phyloP scores from a whole-genome alignment of 2,113 vertebrate genomes.

The Epinephelus fuscoguttatus region DNA sequence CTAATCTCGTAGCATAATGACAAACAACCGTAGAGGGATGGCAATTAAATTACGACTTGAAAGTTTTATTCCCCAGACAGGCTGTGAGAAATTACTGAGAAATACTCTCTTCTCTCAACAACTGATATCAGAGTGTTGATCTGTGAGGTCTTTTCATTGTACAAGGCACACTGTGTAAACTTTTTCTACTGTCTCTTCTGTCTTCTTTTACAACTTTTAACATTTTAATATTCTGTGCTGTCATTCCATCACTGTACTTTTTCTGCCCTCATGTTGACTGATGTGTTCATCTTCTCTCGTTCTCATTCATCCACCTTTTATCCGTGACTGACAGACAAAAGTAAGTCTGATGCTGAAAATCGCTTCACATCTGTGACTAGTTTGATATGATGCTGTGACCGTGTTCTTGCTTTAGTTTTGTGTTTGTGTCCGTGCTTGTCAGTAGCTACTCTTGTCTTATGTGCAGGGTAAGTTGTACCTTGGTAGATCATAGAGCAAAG shows the following conservation, averaged over 20 bases:
- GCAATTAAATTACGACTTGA: background rate
- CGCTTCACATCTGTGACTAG: slow-evolving; percentile 10
- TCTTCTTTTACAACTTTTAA: background rate
- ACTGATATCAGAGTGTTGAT: background rate
- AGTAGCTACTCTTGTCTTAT: slow-evolving; percentile 1
- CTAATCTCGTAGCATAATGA: background rate
- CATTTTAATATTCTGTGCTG: slow-evolving; percentile 17
- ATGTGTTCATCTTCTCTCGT: slow-evolving; percentile 7
- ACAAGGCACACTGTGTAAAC: background rate
- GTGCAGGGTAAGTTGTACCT: background rate
- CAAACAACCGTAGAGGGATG: background rate
- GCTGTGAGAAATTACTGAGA: background rate
- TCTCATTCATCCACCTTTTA: slow-evolving; percentile 27
- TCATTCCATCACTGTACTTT: slow-evolving; percentile 25
- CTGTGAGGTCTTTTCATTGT: background rate
- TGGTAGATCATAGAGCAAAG: slow-evolving; percentile 13
- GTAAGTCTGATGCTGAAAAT: slow-evolving; percentile 68
- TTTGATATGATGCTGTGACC: background rate
- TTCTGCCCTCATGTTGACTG: slow-evolving; percentile 24
- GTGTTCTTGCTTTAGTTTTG: slow-evolving; percentile 31
- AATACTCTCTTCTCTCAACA: background rate
- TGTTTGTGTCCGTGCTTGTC: slow-evolving; percentile 23
- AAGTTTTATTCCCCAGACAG: slow-evolving; percentile 3
- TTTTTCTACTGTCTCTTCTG: background rate
- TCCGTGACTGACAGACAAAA: slow-evolving; percentile 67